Base-by-base conservation (phyloP, 2,797 vertebrate species). In the Neopelma chrysocephalum region DNA sequence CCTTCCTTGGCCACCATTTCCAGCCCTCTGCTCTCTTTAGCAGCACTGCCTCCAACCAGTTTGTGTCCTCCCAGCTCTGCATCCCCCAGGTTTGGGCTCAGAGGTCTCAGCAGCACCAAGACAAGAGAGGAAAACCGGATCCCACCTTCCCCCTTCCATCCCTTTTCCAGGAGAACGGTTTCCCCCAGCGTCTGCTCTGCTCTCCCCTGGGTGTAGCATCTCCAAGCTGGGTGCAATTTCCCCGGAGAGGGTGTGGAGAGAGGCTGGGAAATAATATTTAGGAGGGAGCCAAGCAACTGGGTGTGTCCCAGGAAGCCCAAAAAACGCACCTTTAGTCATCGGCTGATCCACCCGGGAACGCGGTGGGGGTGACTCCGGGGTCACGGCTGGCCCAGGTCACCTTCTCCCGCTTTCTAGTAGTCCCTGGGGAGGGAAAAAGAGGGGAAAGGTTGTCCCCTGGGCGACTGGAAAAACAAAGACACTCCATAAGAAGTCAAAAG, bases 401-500 rank as follows among this genome's bases (percentile, higher is more conserved):
- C 5, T 47, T 22, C 56, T 26, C 45, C 58, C 36, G 23, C 54
- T 51, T 29, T 31, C 38, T 3, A 75, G 58, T 4, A 56, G 61
- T 26, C 23, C 65, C 47, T 58, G 3, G 8, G n/a, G 31, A 20
- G 36, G 36, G n/a, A 14, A 16, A 12, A 40, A 40, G 40, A 16
- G 16, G 34, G 32, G 3, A 4, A n/a, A 34, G 47, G 27, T 3
- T 31, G 43, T 36, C 40, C 42, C 12, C 15, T 3, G 4, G 68
- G 9, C 3, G 26, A 36, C 14, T 10, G 19, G 43, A 4, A 68
- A 51, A 94, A 6, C 5, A 25, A 66, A 58, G 3, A 12, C 25
- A 75, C n/a, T 10, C 11, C 0, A n/a, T 0, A 9, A 9, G 1
- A 11, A 82, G 6, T 1, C 18, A 40, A 45, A 58, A 26, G 51